phyloP scores from a whole-genome alignment of 2,797 vertebrate species.

The Paguma larvata region DNA sequence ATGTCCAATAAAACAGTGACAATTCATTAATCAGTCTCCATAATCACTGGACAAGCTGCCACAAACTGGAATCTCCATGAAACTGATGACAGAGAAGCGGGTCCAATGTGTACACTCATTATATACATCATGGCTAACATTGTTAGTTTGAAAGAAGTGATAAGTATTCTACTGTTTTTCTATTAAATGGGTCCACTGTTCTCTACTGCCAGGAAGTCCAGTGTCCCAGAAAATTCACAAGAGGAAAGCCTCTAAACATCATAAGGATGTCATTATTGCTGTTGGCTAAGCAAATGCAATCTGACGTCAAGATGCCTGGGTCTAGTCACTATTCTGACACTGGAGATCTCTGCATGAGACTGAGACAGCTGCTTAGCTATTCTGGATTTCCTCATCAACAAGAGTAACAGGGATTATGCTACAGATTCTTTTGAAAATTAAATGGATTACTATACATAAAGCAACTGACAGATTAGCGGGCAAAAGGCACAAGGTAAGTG shows the following conservation, averaged over 20 bases:
- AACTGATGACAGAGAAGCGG: conserved; percentile 58
- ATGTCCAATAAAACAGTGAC: conserved; percentile 78
- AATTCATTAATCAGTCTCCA: conserved; percentile 80
- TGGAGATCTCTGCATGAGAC: not conserved
- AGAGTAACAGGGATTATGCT: not conserved
- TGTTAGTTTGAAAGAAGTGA: conserved; percentile 74
- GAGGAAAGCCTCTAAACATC: not conserved
- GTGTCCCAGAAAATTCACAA: not conserved
- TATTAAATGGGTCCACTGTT: conserved; percentile 56
- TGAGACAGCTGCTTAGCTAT: not conserved
- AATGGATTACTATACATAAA: not conserved
- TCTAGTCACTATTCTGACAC: not conserved
- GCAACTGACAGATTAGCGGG: not conserved
- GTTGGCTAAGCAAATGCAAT: not conserved
- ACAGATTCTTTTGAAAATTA: not conserved
- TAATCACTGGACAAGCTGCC: conserved; percentile 61
- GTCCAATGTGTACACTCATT: conserved; percentile 72
- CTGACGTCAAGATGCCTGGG: not conserved
- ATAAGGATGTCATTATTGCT: not conserved
- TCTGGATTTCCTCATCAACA: not conserved
- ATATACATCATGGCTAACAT: conserved; percentile 74
- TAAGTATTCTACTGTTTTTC: conserved; percentile 27
- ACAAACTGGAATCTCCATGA: conserved; percentile 80
- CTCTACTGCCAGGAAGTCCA: not conserved
- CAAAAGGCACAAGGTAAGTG: not conserved